Evolutionary conservation across 2,888 invertebrate genomes (phyloP).

Genomic region (Pasiphila rectangulata): DNA sequence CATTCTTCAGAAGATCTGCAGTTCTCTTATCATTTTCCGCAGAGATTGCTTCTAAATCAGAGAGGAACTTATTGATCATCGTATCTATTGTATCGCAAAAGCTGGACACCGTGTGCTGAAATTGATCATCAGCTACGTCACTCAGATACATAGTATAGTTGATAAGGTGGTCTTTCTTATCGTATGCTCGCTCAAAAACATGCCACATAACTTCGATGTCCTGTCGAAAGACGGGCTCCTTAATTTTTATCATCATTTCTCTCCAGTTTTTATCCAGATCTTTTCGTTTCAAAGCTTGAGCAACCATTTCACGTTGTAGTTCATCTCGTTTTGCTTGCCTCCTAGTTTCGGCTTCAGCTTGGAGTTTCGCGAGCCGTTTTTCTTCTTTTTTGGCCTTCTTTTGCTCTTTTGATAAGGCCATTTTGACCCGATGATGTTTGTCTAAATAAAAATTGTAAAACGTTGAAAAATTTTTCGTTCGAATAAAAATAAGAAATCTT

Average conservation of each 20-base stretch:
- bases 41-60: constrained; percentile 56
- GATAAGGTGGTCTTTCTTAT: constrained; percentile 82
- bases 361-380: constrained; percentile 55
- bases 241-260: constrained; percentile 64
- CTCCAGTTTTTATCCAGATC: constrained; percentile 63
- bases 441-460: too few species aligned
- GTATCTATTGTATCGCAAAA: constrained; percentile 83
- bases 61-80: constrained; percentile 75
- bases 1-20: constrained; percentile 44
- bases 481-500: too few species aligned
- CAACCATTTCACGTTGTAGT: constrained; percentile 59
- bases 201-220: constrained; percentile 69
- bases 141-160: constrained; percentile 78
- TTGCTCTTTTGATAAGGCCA: constrained; percentile 61
- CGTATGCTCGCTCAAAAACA: constrained; percentile 76
- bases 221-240: constrained; percentile 64
- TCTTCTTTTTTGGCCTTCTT: constrained; percentile 65
- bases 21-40: constrained; percentile 55
- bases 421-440: too few species aligned
- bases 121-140: constrained; percentile 83
- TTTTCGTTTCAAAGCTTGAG: constrained; percentile 49
- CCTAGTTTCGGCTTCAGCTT: constrained; percentile 45
- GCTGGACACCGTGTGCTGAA: constrained; percentile 82
- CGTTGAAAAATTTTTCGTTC: too few species aligned
- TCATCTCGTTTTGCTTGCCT: constrained; percentile 56